Base-by-base conservation (phyloP, 2,888 invertebrate genomes). In the Sthenelais limicola region DNA sequence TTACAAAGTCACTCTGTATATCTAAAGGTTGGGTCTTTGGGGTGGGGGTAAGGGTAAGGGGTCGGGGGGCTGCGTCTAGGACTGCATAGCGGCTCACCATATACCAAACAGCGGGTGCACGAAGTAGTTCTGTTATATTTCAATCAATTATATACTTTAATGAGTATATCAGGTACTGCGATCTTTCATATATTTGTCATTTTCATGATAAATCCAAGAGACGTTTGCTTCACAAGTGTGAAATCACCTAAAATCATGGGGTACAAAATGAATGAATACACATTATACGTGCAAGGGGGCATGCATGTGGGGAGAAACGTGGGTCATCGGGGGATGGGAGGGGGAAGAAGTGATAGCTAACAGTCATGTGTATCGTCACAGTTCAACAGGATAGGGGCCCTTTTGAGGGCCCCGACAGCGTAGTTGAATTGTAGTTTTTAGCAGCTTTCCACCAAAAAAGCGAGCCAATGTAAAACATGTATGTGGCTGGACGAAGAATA, bases 101-200 rank as follows among this genome's bases (percentile, higher is more conserved):
- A n/a, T n/a, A 62, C 62, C 43, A 9, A 62, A 2, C 43, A 62
- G 62, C 62, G 43, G 62, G 62, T 43, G 38, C 28, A 38, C 62
- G 62, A 62, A 35, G 35, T 35, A 62, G 62, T 38, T 62, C 62
- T 62, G 62, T 35, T 62, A 62, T 35, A 62, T 62, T 62, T 62
- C 62, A 62, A 62, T 62, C 62, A 62, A 62, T 62, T 62, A 62
- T 62, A 62, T 62, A 62, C 62, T 62, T 38, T 62, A 62, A 62
- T 70, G 70, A 70, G 70, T 70, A 70, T 70, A 54, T 70, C 51
- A 70, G 70, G 70, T 70, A 70, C 70, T 70, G 70, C 70, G 35
- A 70, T 48, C 47, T 47, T 43, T 48, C 47, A 48, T 67, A 67
- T 43, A 43, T 48, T 32, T 67, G 47, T 48, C 67, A 62, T 62